A percentile compares a stretch with the other conserved stretches of the same genome.
Conservation (phyloP, 2,888 invertebrate species). For the Drosophila melanocephala region DNA sequence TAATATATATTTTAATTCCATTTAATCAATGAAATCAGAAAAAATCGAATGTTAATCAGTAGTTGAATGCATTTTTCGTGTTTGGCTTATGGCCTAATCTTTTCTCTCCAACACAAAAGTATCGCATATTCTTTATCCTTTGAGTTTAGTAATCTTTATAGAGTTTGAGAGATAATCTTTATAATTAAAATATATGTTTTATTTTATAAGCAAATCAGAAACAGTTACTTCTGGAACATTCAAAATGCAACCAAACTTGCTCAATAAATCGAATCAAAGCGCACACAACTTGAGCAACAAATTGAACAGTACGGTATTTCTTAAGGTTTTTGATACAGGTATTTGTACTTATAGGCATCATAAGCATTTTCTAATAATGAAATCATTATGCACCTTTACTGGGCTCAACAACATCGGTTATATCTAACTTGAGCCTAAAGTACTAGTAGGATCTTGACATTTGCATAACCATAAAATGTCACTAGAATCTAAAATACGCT, state of each 20-base stretch:
- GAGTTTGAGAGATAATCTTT: background rate
- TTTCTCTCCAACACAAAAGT: background rate
- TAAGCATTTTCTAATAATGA: conserved; percentile 14
- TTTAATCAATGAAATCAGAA: background rate
- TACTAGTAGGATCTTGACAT: conserved; percentile 19
- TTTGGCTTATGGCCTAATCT: background rate
- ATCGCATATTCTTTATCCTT: background rate
- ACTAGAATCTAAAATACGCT: conserved; percentile 28
- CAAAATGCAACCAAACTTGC: conserved; percentile 34
- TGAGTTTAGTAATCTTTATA: background rate
- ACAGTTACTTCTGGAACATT: conserved; percentile 19
- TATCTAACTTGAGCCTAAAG: conserved; percentile 6
- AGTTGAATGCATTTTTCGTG: background rate
- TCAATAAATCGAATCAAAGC: conserved; percentile 37
- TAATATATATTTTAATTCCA: background rate
- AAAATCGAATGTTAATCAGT: background rate
- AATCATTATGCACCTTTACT: conserved; percentile 5
- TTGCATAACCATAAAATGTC: background rate
- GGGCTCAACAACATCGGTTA: conserved; percentile 7
- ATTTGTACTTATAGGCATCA: conserved; percentile 6
- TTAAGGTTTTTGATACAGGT: conserved; percentile 15
- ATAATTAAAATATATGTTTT: background rate
- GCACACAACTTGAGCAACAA: conserved; percentile 28
- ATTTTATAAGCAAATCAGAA: background rate
- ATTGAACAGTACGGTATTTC: conserved; percentile 7